phyloP scores from a whole-genome alignment of 2,888 invertebrate species.

The Ypsolopha sequella region DNA sequence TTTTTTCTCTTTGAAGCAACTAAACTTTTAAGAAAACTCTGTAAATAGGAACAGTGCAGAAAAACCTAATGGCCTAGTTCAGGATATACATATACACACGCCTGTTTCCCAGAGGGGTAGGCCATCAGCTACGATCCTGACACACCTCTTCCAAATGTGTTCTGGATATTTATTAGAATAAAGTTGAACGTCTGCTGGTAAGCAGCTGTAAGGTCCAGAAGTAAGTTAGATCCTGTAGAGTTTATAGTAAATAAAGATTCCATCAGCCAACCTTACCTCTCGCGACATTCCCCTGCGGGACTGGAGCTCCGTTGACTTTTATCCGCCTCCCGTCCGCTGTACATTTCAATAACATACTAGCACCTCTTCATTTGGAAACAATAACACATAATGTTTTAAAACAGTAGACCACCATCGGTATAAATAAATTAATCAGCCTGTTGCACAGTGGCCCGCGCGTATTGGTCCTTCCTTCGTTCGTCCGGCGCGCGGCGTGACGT shows the following conservation, averaged over 20 bases:
- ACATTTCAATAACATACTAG: conserved; percentile 62
- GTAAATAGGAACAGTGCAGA: too few relatives aligned
- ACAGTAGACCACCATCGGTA: conserved; percentile 6
- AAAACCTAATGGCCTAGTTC: too few relatives aligned
- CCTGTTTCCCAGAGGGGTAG: too few relatives aligned
- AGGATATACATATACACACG: too few relatives aligned
- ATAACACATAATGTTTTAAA: conserved; percentile 20
- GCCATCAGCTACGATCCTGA: too few relatives aligned
- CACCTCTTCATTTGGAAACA: not conserved
- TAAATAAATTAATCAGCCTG: conserved; percentile 13
- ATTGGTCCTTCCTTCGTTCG: conserved; percentile 43
- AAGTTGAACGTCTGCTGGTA: too few relatives aligned
- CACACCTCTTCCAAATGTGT: too few relatives aligned
- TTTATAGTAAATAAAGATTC: not conserved
- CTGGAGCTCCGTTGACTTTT: conserved; percentile 58
- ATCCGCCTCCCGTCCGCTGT: conserved; percentile 63
- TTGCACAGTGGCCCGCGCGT: conserved; percentile 31
- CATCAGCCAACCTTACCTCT: conserved; percentile 42
- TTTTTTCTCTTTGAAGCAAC: too few relatives aligned
- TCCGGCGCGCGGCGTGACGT: conserved; percentile 53
- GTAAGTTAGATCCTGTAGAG: not conserved
- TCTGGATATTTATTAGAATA: too few relatives aligned
- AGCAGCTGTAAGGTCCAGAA: too few relatives aligned
- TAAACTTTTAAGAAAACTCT: too few relatives aligned
- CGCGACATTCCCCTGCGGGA: conserved; percentile 53